phyloP scores from a whole-genome alignment of 2,113 vertebrate species.

The Rhea americana region DNA sequence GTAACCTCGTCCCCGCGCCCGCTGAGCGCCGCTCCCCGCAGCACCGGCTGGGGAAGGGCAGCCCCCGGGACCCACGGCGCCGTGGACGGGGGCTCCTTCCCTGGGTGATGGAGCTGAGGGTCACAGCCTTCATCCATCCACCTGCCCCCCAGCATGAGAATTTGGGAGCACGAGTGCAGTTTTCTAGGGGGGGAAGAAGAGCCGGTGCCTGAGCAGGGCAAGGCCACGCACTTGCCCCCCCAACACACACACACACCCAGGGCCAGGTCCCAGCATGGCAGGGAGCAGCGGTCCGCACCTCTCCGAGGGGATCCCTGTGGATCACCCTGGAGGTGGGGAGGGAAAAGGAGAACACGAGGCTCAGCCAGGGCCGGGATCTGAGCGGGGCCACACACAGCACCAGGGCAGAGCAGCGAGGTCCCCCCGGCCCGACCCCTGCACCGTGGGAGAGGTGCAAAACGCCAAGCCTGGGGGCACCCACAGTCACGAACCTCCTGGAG shows the following conservation, averaged over 20 bases:
- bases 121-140: too few relatives aligned
- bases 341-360: background rate
- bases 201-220: background rate
- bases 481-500: background rate
- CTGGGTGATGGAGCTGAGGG: too few relatives aligned
- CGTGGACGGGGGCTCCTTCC: too few relatives aligned
- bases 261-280: background rate
- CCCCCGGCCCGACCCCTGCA: accelerated
- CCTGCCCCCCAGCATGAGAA: too few relatives aligned
- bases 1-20: background rate
- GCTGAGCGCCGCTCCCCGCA: background rate
- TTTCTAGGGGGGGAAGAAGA: too few relatives aligned
- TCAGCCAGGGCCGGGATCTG: too few relatives aligned
- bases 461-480: background rate
- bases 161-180: background rate
- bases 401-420: background rate
- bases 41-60: background rate
- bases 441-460: background rate
- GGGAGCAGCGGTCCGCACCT: background rate
- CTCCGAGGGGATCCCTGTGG: accelerated
- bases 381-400: background rate
- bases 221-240: background rate
- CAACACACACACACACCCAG: too few relatives aligned
- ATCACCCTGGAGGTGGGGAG: background rate
- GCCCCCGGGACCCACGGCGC: too few relatives aligned